phyloP scores from a whole-genome alignment of 2,888 invertebrate genomes.

The Hypomecis atomaria region DNA sequence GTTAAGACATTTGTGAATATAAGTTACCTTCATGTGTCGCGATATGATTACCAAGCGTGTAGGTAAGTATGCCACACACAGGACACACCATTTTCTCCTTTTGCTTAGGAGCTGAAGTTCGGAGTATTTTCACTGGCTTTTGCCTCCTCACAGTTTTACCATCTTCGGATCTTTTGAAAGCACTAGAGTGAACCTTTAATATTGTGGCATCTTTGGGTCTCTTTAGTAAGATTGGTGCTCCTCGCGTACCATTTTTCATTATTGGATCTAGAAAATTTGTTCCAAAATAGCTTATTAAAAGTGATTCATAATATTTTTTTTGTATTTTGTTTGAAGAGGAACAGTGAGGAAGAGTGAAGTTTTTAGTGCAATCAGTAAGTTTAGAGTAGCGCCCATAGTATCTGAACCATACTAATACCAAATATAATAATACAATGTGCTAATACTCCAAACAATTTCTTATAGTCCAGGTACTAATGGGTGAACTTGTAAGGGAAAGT shows the following conservation, averaged over 20 bases:
- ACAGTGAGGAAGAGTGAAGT: too few relatives aligned
- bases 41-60: slow-evolving; percentile 76
- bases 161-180: slow-evolving; percentile 56
- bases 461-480: too few relatives aligned
- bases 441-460: too few relatives aligned
- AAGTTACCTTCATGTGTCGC: slow-evolving; percentile 76
- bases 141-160: slow-evolving; percentile 50
- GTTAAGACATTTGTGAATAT: too few relatives aligned
- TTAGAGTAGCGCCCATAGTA: too few relatives aligned
- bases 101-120: slow-evolving; percentile 60
- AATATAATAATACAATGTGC: too few relatives aligned
- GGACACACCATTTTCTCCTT: slow-evolving; percentile 80
- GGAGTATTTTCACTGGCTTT: slow-evolving; percentile 63
- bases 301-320: too few relatives aligned
- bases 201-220: slow-evolving; percentile 78
- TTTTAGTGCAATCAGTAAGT: too few relatives aligned
- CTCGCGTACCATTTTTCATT: slow-evolving; percentile 74
- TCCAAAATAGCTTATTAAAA: background rate
- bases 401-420: too few relatives aligned
- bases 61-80: slow-evolving; percentile 80
- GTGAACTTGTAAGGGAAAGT: too few relatives aligned
- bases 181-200: slow-evolving; percentile 66
- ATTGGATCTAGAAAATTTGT: slow-evolving; percentile 66
- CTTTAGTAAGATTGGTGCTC: slow-evolving; percentile 74
- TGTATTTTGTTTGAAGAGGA: too few relatives aligned